Evolutionary conservation across 2,797 vertebrate genomes (phyloP), one percentile per base, ranked within the genome.

Genomic region (Sebastes variabilis): DNA sequence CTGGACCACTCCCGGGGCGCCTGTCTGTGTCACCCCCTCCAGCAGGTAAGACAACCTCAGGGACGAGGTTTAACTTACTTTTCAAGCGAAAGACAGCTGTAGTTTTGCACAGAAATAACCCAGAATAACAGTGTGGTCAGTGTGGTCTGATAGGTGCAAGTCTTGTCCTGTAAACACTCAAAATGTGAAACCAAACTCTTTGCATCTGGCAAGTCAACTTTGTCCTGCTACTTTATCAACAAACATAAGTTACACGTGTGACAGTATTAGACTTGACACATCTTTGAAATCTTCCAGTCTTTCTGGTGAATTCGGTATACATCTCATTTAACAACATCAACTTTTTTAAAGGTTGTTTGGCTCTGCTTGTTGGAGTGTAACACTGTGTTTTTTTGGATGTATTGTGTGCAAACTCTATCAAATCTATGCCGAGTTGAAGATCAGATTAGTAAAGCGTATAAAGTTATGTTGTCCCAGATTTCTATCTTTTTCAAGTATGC

Each of bases 1-100:
- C 95, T 20, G 95, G 96, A 80, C 95, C 96, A 71, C 94, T 96
- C 93, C 94, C 96, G 88, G 95, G 94, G 89, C 92, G 94, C 89
- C 89, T 94, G 83, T 94, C 93, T 27, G 80, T 87, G 88, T 96
- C 95, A 16, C 95, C 96, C 76, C 93, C 94, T 81, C 90, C 95
- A 30, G 22, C 95, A 94, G 96, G 96, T 96, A 92, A 88, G 80
- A 32, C 2, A 5, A 30, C 70, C 52, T 34, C 68, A 8, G 18
- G 16, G 42, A 54, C 10, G 42, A 2, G 8, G 24, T 14, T 58
- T 22, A 16, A 62, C 70, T 80, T 13, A 46, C 10, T 54, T 52
- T 54, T 32, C 29, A 4, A 74, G 4, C 16, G 18, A 32, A 82
- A 81, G 56, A 14, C 36, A 56, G 56, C 13, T 34, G 5, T 16